A percentile compares a stretch with the other conserved stretches of the same genome.
Evolutionary conservation across 1,140 invertebrate species (phyloP).

Genomic region (Brachionus plicatilis): DNA sequence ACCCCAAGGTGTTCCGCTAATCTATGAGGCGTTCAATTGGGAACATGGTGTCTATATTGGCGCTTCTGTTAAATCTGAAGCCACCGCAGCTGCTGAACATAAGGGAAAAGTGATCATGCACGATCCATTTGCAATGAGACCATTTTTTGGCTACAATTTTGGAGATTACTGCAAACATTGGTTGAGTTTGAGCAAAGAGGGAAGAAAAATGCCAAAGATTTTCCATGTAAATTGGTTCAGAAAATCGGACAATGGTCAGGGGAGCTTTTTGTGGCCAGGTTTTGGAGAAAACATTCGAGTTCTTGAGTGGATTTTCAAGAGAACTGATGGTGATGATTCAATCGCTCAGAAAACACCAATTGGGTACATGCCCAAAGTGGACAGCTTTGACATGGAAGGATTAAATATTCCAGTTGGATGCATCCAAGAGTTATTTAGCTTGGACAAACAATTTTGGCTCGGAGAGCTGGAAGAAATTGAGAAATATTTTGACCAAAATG

Average conservation of each 20-base stretch:
- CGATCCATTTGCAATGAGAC: conserved; percentile 97
- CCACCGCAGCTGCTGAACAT: conserved; percentile 94
- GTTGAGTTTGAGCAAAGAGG: conserved; percentile 70
- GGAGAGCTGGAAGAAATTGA: conserved; percentile 72
- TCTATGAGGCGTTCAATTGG: conserved; percentile 88
- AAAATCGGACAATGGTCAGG: conserved; percentile 63
- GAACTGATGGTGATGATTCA: conserved; percentile 67
- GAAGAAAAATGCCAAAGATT: conserved; percentile 72
- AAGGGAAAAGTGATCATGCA: conserved; percentile 92
- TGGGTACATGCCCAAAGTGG: conserved; percentile 48
- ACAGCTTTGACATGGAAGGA: conserved; percentile 67
- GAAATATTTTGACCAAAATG: conserved; percentile 84
- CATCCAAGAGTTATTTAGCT: conserved; percentile 72
- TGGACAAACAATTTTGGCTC: conserved; percentile 85
- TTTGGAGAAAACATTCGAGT: conserved; percentile 95
- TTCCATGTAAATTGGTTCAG: conserved; percentile 98
- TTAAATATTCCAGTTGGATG: conserved; percentile 63
- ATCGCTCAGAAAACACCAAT: conserved; percentile 48
- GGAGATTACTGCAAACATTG: conserved; percentile 90
- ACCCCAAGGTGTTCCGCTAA: conserved; percentile 80
- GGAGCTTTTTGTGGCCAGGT: conserved; percentile 84
- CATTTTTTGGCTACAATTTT: conserved; percentile 99
- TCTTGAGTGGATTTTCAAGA: conserved; percentile 82
- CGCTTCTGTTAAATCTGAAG: conserved; percentile 88
- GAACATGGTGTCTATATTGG: conserved; percentile 92